Base-by-base conservation (phyloP, 1,140 invertebrate genomes). In the Thereuonema tuberculata region DNA sequence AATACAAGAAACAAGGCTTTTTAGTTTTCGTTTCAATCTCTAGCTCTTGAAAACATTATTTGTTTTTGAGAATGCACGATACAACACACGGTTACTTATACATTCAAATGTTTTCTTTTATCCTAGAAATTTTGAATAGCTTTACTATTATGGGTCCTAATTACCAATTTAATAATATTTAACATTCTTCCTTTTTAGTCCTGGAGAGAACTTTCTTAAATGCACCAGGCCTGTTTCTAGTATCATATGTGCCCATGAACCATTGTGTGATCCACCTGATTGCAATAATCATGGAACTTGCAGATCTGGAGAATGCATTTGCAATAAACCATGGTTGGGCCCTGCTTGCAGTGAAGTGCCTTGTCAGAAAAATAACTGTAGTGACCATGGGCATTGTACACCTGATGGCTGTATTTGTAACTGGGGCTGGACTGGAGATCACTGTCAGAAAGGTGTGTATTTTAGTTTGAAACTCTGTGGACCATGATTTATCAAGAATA, bases 221-320 rank as follows among this genome's bases (percentile, higher is more conserved):
- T 74, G 72, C 68, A 67, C 64, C 0, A 65, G 74, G 43, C 61
- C 69, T 58, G 71, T 75, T 14, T 68, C 70, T n/a, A 74, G 73
- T 21, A 66, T 75, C 56, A 48, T 75, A 3, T 75, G 74, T 67
- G 70, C 71, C 21, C 72, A 74, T 61, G 63, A 67, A 15, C 67
- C 67, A 12, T 56, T 9, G 9, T 52, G 49, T 24, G 15, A 9
- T 20, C 15, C 15, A 20, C n/a, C n/a, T n/a, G 49, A 64, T 9
- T 75, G 74, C 65, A 28, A 62, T 17, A 65, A 68, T 31, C 67
- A 69, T 60, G 72, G 72, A 3, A 56, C 56, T 1, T 75, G 74
- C 67, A 53, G 63, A 15, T 52, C 56, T 12, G 74, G 72, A 14
- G 50, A 57, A 25, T 75, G 74, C 67, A 26, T 43, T 1, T 74